These are phyloP conservation scores for Exaiptasia diaphana DNA, from an alignment of 64 coral and sea anemone species.

Conservation along the genomic window DNA sequence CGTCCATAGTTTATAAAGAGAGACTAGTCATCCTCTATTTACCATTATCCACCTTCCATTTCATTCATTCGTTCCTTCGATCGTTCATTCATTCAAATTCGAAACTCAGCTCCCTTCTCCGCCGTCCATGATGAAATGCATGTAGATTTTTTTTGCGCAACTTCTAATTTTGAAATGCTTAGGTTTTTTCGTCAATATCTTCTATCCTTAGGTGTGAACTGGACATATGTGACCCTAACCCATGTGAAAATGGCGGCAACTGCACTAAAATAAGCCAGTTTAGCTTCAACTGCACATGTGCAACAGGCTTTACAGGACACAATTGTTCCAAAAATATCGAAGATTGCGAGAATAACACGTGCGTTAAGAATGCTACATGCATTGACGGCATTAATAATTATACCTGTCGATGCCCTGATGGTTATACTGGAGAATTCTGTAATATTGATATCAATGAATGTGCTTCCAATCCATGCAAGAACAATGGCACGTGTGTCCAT, in stretches of 20 bases:
- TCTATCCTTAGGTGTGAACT: not conserved
- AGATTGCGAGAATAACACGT: constrained; percentile 50
- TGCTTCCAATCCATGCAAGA: constrained; percentile 41
- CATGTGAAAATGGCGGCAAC: constrained; percentile 58
- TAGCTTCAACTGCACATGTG: constrained; percentile 56
- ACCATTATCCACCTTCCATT: too few species aligned
- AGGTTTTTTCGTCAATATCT: too few species aligned
- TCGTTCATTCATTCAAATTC: too few species aligned
- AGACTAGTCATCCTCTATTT: too few species aligned
- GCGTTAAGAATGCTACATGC: constrained; percentile 69
- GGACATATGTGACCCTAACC: not conserved
- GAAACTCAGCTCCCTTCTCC: too few species aligned
- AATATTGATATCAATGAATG: constrained; percentile 72
- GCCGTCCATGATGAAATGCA: too few species aligned
- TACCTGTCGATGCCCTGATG: constrained; percentile 59
- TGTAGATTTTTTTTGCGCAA: too few species aligned
- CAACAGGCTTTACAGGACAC: constrained; percentile 42
- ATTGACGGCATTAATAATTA: constrained; percentile 68
- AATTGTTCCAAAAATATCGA: constrained; percentile 58
- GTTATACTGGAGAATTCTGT: constrained; percentile 53
- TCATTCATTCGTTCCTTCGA: too few species aligned
- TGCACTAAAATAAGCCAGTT: constrained; percentile 37
- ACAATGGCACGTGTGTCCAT: constrained; percentile 60
- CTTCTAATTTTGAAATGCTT: too few species aligned
- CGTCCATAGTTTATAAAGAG: too few species aligned